Evolutionary conservation across 2,113 vertebrate species (phyloP), one percentile per base, ranked within the genome.

Genomic region (Oryzias celebensis): DNA sequence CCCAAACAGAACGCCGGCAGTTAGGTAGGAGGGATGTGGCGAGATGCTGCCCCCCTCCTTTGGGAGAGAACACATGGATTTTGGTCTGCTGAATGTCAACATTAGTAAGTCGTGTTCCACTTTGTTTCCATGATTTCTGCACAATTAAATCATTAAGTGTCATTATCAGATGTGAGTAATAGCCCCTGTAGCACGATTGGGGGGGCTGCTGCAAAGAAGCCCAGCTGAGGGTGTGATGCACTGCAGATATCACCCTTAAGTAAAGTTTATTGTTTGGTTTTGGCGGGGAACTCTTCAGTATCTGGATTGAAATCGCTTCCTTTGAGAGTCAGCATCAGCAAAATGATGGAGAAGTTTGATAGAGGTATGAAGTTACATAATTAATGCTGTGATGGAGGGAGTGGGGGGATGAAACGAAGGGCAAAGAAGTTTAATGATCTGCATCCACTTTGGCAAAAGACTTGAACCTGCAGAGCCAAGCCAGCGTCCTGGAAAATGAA

Each of bases 111-210:
- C 81, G 68, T 85, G 81, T 78, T 85, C 87, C 83, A 84, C 82
- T 90, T 88, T 72, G 81, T 85, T 88, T 84, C 81, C 81, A 78
- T 82, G 83, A 90, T 83, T 90, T 85, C 77, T 83, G 45, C 79
- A 81, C 84, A 87, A 89, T 88, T 89, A 89, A 87, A 85, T 87
- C 84, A 89, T 88, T 88, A 89, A 87, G 75, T 82, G 81, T 86
- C 82, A 88, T 89, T 89, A 87, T 79, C 77, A 72, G 81, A 85
- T 81, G 83, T 80, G 82, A 81, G 77, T 84, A 89, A 88, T 83
- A 82, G 81, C 65, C 72, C 77, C 81, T 77, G 73, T 57, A 79
- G 69, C 81, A 68, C 26, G 4, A 6, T 66, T 76, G 62, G 58
- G 68, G 43, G 46, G 36, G 36, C 7, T 1, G 36, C 61, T 59